phyloP scores from a whole-genome alignment of 2,797 vertebrate genomes.

The Melanotaenia nigrans region DNA sequence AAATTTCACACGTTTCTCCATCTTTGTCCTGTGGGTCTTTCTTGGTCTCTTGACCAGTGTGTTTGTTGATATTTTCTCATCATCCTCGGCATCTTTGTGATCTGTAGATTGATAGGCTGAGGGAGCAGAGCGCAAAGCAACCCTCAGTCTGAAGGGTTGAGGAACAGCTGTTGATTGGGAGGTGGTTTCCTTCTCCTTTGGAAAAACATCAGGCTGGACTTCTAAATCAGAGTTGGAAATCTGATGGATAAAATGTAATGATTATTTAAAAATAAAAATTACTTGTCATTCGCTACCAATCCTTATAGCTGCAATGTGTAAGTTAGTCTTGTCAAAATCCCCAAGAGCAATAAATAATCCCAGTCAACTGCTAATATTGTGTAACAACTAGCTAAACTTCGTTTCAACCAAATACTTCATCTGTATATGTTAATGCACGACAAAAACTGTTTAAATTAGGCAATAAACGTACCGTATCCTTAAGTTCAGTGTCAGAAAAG shows the following conservation, averaged over 20 bases:
- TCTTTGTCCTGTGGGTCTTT: slow-evolving; percentile 17
- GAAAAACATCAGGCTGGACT: slow-evolving; percentile 12
- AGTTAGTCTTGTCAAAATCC: too few species aligned
- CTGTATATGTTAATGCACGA: too few species aligned
- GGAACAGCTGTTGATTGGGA: slow-evolving; percentile 24
- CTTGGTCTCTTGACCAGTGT: slow-evolving; percentile 10
- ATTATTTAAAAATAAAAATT: background rate
- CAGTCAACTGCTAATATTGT: background rate
- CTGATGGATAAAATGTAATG: slow-evolving; percentile 28
- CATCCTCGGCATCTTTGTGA: slow-evolving; percentile 36
- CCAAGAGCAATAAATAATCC: too few species aligned
- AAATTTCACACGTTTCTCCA: slow-evolving; percentile 32
- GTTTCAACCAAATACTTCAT: background rate
- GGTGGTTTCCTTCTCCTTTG: slow-evolving; percentile 5
- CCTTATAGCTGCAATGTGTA: too few species aligned
- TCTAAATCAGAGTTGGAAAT: slow-evolving; percentile 30
- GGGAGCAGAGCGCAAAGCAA: slow-evolving; percentile 59
- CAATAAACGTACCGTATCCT: slow-evolving; percentile 43
- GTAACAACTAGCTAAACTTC: background rate
- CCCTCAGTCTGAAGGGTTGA: slow-evolving; percentile 70
- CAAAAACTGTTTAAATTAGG: background rate
- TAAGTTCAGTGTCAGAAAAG: slow-evolving; percentile 74
- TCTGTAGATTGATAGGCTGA: slow-evolving; percentile 21
- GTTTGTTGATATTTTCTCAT: background rate
- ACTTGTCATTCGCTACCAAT: background rate